A percentile compares a stretch with the other conserved stretches of the same genome.
These are phyloP conservation scores for Chelonia mydas DNA, from an alignment of 2,797 vertebrate genomes.

Conservation along the genomic window DNA sequence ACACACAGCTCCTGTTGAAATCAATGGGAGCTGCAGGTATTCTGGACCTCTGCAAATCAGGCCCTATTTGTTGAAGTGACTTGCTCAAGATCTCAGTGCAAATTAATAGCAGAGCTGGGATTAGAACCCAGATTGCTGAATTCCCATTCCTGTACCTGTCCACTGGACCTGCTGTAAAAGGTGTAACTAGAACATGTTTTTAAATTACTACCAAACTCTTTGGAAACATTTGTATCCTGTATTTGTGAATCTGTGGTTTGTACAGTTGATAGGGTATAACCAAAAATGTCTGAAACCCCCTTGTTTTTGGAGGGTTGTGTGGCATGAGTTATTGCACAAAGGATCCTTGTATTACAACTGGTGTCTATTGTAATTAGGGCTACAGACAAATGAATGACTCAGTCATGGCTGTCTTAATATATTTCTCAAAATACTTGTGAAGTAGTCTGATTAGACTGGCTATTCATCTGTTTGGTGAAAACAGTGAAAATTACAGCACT, in stretches of 20 bases:
- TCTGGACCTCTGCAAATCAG: not conserved
- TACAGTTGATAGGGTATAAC: not conserved
- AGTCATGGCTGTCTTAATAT: slow-evolving; percentile 37
- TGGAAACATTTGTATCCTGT: not conserved
- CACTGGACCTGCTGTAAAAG: not conserved
- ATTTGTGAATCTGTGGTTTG: not conserved
- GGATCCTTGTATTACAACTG: not conserved
- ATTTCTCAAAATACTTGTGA: slow-evolving; percentile 51
- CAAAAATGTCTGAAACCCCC: not conserved
- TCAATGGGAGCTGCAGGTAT: not conserved
- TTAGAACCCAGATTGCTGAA: not conserved
- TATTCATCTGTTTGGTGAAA: slow-evolving; percentile 44
- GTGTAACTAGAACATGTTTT: no score
- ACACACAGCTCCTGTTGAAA: not conserved
- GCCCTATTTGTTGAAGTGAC: not conserved
- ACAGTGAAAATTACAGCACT: slow-evolving; percentile 11
- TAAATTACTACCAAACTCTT: no score
- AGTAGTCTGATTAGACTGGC: slow-evolving; percentile 46
- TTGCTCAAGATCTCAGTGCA: accelerated
- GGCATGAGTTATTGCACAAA: not conserved
- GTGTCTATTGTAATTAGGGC: not conserved
- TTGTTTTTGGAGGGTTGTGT: not conserved
- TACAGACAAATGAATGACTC: slow-evolving; percentile 34
- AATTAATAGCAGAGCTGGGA: accelerated
- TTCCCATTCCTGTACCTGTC: not conserved